These are phyloP conservation scores for Lycaon pictus DNA, from an alignment of 2,113 vertebrate species.

Conservation along the genomic window DNA sequence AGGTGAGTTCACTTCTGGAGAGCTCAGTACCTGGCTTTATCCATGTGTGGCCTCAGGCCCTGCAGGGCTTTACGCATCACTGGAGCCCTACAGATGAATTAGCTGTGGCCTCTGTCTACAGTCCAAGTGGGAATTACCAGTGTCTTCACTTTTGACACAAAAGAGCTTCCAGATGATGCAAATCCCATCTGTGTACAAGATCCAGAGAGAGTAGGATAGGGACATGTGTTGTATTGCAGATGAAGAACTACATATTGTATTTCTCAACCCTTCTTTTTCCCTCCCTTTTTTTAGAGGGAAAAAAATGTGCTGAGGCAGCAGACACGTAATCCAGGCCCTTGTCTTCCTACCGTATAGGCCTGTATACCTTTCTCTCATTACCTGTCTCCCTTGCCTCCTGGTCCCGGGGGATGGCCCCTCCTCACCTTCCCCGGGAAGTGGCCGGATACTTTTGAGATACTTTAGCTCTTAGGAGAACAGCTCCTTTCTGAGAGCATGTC, in stretches of 20 bases:
- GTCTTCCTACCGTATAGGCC: not conserved
- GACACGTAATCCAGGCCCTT: not conserved
- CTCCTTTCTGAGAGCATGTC: slow-evolving; percentile 35
- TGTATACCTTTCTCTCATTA: not conserved
- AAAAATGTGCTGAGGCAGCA: not conserved
- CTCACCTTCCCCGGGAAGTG: not conserved
- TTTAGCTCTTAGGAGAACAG: slow-evolving; percentile 37
- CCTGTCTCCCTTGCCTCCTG: not conserved
- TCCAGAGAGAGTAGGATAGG: not conserved
- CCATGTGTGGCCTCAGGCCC: not conserved
- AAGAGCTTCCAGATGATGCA: not conserved
- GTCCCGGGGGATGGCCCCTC: not conserved
- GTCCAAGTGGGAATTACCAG: not conserved
- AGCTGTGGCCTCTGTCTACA: not conserved
- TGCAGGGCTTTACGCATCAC: not conserved
- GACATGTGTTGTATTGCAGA: not conserved
- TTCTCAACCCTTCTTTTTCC: not conserved
- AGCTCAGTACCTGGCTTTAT: not conserved
- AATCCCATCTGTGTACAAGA: not conserved
- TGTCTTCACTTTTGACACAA: not conserved
- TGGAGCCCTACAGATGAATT: not conserved
- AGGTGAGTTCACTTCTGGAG: not conserved
- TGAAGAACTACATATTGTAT: not conserved
- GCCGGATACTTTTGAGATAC: not conserved
- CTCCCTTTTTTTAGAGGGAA: not conserved